Evolutionary conservation across 2,113 vertebrate species (phyloP), one percentile per base, ranked within the genome.

Genomic region (Menidia beryllina): DNA sequence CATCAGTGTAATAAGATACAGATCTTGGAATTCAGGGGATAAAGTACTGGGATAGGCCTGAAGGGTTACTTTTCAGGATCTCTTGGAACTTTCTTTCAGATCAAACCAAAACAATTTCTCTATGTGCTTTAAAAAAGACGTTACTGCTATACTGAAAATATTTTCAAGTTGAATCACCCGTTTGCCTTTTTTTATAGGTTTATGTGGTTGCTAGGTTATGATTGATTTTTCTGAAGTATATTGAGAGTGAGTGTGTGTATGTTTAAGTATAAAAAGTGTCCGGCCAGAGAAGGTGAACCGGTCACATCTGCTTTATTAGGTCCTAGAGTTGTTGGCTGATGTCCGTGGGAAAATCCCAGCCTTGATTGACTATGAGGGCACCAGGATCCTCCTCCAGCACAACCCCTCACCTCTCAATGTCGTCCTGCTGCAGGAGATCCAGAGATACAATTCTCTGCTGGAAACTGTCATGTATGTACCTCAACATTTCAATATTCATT

Each of bases 371-470:
- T 95, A 93, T 0, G 94, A 95, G 63, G 84, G 89, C 1, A 94
- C 91, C 20, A 80, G 79, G 23, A 87, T 88, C 27, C 45, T 94
- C 17, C 79, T 97, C 55, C 90, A 93, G 53, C 86, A 91, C 0
- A 91, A 95, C 67, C 91, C 92, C 0, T 94, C 94, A 9, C 96
- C 96, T 0, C 91, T 96, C 38, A 95, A 94, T 34, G 94, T 96
- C 47, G 95, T 96, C 39, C 82, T 97, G 52, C 88, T 96, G 62
- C 96, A 97, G 81, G 96, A 97, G 93, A 96, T 96, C 71, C 94
- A 96, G 83, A 94, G 95, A 91, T 97, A 96, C 85, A 97, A 96
- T 79, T 78, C 83, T 21, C 88, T 97, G 57, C 91, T 97, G 59
- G 62, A 86, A 56, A 94, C 93, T 61, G 94, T 97, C 84, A 88